Conservation (phyloP, 1,140 invertebrate genomes). For the Drosophila leontia region DNA sequence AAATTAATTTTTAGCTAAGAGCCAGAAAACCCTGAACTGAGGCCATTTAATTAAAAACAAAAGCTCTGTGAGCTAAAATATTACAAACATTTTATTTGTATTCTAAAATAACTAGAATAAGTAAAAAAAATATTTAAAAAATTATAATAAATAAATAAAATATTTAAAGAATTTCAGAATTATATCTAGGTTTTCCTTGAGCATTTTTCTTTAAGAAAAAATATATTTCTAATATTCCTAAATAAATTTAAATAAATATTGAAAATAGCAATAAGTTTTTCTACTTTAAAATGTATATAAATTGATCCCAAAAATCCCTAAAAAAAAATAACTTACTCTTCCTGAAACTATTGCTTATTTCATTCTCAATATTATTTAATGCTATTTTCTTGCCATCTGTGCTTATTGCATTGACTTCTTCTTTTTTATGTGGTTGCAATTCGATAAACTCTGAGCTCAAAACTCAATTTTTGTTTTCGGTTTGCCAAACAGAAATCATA, state of each 20-base stretch:
- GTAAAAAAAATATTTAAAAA: not conserved
- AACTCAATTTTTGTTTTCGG: slow-evolving; percentile 36
- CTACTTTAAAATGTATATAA: too few species aligned
- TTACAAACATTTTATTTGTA: not conserved
- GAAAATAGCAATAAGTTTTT: too few species aligned
- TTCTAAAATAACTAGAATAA: too few species aligned
- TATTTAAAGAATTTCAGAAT: not conserved
- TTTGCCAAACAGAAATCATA: slow-evolving; percentile 23
- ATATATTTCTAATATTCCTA: too few species aligned
- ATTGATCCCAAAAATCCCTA: not conserved
- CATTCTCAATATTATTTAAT: slow-evolving; percentile 9
- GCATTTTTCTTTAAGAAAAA: too few species aligned
- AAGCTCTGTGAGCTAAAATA: not conserved
- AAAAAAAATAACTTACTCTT: not conserved
- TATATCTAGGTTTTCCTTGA: too few species aligned
- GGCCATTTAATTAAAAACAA: too few species aligned
- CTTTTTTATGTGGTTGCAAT: slow-evolving; percentile 19
- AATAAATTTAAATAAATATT: too few species aligned
- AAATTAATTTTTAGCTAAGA: too few species aligned
- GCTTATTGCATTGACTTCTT: slow-evolving; percentile 38
- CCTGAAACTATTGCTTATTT: not conserved
- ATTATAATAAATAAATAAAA: not conserved
- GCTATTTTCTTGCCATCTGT: slow-evolving; percentile 18
- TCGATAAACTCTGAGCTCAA: slow-evolving; percentile 33
- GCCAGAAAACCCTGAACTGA: not conserved